These are phyloP conservation scores for Elmis aenea DNA, from an alignment of 2,888 invertebrate species.

Conservation along the genomic window DNA sequence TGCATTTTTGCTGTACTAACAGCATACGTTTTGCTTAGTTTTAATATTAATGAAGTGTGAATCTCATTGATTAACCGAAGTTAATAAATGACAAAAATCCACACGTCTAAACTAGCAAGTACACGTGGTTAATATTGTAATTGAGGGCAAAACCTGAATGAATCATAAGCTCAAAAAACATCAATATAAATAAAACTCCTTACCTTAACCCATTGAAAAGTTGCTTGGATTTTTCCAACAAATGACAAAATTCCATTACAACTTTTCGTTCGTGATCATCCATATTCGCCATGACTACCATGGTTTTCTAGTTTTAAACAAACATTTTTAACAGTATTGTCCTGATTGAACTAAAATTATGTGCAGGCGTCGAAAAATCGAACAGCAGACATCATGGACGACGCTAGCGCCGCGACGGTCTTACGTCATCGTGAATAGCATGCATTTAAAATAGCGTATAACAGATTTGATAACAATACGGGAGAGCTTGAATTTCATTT, in stretches of 20 bases:
- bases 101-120: too few species aligned
- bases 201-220: constrained; percentile 93
- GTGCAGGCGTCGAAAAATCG: constrained; percentile 41
- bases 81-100: too few species aligned
- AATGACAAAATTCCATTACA: constrained; percentile 92
- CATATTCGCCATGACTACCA: constrained; percentile 75
- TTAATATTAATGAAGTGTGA: too few species aligned
- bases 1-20: too few species aligned
- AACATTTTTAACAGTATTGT: constrained; percentile 16
- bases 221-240: constrained; percentile 95
- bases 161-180: too few species aligned
- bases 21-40: too few species aligned
- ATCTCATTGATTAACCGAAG: too few species aligned
- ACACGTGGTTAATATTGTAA: too few species aligned
- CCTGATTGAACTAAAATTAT: constrained; percentile 11
- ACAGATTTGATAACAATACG: too few species aligned
- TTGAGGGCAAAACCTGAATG: background rate
- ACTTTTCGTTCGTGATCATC: constrained; percentile 87
- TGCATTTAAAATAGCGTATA: too few species aligned
- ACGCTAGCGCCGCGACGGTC: constrained; percentile 35
- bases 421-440: constrained; percentile 9
- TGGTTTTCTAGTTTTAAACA: constrained; percentile 39
- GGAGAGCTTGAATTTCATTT: too few species aligned
- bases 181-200: constrained; percentile 20
- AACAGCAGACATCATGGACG: constrained; percentile 41